Evolutionary conservation across 2,113 vertebrate genomes (phyloP).

Genomic region (Engystomops pustulosus): DNA sequence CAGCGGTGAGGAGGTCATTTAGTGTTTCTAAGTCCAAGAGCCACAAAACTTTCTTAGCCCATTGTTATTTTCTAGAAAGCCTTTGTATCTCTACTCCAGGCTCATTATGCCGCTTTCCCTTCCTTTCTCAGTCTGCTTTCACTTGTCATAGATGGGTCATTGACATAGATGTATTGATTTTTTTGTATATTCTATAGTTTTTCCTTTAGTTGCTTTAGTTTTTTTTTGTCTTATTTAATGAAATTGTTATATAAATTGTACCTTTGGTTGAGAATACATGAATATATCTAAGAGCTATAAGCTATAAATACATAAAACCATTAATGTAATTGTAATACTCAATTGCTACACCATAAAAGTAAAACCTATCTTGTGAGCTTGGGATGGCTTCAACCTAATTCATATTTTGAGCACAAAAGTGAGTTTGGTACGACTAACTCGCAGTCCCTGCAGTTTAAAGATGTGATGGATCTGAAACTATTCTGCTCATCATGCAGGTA

Average conservation of each 20-base stretch:
- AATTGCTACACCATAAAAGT: too few relatives aligned
- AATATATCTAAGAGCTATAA: neutral
- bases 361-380: too few relatives aligned
- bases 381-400: too few relatives aligned
- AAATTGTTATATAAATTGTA: too few relatives aligned
- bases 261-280: too few relatives aligned
- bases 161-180: neutral
- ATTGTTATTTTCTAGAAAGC: constrained; percentile 6
- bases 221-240: neutral
- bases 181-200: neutral
- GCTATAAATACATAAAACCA: neutral
- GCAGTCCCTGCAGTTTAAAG: too few relatives aligned
- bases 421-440: too few relatives aligned
- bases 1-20: neutral
- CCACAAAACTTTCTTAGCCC: neutral
- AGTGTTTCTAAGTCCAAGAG: too few relatives aligned
- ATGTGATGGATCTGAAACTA: too few relatives aligned
- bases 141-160: neutral
- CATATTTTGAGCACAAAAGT: too few relatives aligned
- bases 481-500: too few relatives aligned
- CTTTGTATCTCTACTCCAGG: neutral
- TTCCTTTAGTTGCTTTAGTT: neutral
- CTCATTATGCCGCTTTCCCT: neutral
- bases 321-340: neutral
- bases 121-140: neutral